Evolutionary conservation across 2,888 invertebrate genomes (phyloP).

Genomic region (Parapristionchus giblindavisi): DNA sequence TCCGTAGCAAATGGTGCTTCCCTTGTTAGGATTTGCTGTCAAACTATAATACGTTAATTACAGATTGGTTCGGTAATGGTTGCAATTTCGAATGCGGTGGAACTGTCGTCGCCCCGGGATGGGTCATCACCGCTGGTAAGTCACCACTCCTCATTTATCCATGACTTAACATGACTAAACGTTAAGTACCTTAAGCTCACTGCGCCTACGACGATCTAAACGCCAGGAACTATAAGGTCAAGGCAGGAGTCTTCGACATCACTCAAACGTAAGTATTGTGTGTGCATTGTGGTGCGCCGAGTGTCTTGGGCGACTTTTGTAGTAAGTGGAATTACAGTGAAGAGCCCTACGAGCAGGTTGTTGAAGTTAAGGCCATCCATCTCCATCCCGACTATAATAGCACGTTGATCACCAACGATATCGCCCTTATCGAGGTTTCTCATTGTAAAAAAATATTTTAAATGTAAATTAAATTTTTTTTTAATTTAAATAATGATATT

Average conservation of each 20-base stretch:
- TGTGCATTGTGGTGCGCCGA: too few species aligned
- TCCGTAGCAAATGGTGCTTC: too few species aligned
- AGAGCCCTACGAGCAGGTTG: constrained; percentile 40
- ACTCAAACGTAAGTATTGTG: constrained; percentile 20
- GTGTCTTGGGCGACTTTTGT: too few species aligned
- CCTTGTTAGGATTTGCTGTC: background rate
- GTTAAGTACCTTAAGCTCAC: constrained; percentile 37
- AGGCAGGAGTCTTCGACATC: constrained; percentile 45
- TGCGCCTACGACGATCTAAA: constrained; percentile 43
- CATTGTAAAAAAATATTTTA: too few species aligned
- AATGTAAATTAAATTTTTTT: too few species aligned
- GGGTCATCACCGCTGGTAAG: too few species aligned
- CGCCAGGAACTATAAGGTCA: constrained; percentile 40
- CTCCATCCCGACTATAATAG: constrained; percentile 43
- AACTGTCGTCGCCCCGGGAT: too few species aligned
- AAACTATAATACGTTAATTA: background rate
- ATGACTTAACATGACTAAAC: too few species aligned
- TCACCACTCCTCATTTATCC: too few species aligned
- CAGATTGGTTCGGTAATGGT: background rate
- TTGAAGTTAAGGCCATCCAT: constrained; percentile 38
- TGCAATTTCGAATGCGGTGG: too few species aligned
- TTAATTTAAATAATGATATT: too few species aligned
- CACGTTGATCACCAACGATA: constrained; percentile 31
- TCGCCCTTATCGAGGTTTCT: constrained; percentile 42
- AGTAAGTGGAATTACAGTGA: background rate